Evolutionary conservation across 2,113 vertebrate genomes (phyloP).

Genomic region (Neogale vison): DNA sequence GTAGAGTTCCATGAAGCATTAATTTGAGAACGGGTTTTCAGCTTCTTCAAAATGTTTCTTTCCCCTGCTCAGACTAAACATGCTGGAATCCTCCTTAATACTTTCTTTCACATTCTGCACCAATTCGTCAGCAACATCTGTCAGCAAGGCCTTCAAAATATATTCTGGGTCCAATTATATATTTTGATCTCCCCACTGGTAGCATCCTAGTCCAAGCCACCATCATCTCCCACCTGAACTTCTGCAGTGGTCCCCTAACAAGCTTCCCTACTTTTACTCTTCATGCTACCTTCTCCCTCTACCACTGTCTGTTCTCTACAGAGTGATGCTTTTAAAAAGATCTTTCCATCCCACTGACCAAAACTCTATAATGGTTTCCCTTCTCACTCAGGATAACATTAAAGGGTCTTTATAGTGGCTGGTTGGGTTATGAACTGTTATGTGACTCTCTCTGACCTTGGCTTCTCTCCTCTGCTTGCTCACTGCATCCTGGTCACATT

Average conservation of each 20-base stretch:
- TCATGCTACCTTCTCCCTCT: rapidly evolving
- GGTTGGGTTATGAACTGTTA: not conserved
- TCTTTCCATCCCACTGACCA: not conserved
- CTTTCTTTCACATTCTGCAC: not conserved
- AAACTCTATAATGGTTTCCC: not conserved
- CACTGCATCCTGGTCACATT: not conserved
- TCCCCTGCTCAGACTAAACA: not conserved
- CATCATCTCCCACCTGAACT: not conserved
- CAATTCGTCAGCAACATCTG: not conserved
- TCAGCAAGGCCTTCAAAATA: not conserved
- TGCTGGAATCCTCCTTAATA: not conserved
- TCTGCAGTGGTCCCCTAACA: not conserved
- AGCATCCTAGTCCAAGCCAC: not conserved
- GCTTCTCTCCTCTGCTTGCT: not conserved
- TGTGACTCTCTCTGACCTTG: not conserved
- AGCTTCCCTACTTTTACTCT: not conserved
- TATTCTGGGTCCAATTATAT: not conserved
- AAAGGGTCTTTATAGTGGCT: not conserved
- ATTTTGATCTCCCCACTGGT: not conserved
- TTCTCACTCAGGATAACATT: not conserved
- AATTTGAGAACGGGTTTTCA: not conserved
- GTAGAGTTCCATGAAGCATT: not conserved
- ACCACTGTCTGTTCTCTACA: not conserved
- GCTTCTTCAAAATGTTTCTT: not conserved
- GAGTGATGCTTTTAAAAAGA: not conserved